Conservation (phyloP, 92 coral and sea anemone species). For the Epizoanthus stellaris region DNA sequence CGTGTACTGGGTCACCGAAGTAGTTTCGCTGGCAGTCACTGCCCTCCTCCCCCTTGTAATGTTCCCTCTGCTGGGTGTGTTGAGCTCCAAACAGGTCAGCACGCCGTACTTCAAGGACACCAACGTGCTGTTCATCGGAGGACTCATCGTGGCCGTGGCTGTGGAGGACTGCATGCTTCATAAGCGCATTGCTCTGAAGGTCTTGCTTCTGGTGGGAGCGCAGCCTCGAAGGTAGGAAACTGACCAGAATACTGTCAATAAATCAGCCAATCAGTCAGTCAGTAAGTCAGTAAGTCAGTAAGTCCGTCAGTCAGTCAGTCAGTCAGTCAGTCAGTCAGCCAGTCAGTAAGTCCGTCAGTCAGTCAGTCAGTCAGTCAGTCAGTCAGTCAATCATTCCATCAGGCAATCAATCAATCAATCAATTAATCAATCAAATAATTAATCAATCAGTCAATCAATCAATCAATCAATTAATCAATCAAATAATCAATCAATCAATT, state of each 20-base stretch:
- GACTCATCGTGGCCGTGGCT: constrained; percentile 86
- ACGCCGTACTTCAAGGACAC: constrained; percentile 89
- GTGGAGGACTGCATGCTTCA: constrained; percentile 89
- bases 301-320: neutral
- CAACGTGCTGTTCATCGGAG: constrained; percentile 82
- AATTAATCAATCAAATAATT: no score
- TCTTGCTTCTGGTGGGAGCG: constrained; percentile 69
- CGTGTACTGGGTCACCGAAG: constrained; percentile 81
- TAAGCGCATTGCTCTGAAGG: constrained; percentile 75
- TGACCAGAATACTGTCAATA: neutral
- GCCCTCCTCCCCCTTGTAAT: constrained; percentile 78
- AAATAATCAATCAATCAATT: no score
- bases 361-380: no score
- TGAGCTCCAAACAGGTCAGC: constrained; percentile 75
- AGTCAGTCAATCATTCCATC: no score
- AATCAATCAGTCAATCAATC: no score
- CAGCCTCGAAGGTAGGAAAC: constrained; percentile 71
- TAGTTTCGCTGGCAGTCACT: constrained; percentile 78
- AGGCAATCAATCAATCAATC: no score
- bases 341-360: no score
- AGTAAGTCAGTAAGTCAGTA: neutral
- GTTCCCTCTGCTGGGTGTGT: constrained; percentile 82
- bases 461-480: no score
- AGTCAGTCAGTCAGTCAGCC: no score
- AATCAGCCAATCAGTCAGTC: neutral